phyloP scores from a whole-genome alignment of 2,113 vertebrate species.

The Trematomus loennbergii region DNA sequence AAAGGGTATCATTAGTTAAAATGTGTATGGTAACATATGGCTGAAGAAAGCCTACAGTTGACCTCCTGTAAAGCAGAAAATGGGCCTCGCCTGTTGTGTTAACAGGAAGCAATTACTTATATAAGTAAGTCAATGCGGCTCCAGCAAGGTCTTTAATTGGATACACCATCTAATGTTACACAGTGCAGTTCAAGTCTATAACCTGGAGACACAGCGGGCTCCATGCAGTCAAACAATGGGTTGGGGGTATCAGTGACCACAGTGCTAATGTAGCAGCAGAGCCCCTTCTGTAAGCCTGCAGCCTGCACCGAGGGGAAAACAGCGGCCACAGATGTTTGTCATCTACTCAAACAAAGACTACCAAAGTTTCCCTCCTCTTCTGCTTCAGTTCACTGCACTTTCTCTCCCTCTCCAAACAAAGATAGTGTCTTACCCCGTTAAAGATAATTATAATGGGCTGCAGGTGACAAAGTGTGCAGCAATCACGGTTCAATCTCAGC shows the following conservation, averaged over 20 bases:
- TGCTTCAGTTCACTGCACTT: constrained; percentile 15
- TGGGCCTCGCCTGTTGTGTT: constrained; percentile 72
- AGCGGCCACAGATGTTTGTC: constrained; percentile 75
- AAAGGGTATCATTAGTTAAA: constrained; percentile 8
- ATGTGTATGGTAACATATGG: constrained; percentile 25
- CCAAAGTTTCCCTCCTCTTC: constrained; percentile 68
- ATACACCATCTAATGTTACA: constrained; percentile 77
- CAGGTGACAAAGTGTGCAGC: constrained; percentile 60
- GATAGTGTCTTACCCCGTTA: constrained; percentile 60
- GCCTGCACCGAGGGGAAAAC: constrained; percentile 41
- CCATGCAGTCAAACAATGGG: constrained; percentile 61
- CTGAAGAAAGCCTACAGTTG: constrained; percentile 35
- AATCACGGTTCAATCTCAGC: constrained; percentile 10
- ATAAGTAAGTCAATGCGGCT: constrained; percentile 72
- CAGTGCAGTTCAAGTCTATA: constrained; percentile 58
- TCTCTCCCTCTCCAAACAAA: constrained; percentile 55
- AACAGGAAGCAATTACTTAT: constrained; percentile 77
- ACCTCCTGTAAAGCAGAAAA: constrained; percentile 56
- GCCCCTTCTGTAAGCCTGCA: constrained; percentile 45
- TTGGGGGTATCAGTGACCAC: constrained; percentile 65
- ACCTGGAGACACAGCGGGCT: constrained; percentile 52
- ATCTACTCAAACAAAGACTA: constrained; percentile 74
- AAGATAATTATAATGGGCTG: constrained; percentile 52
- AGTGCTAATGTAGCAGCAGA: constrained; percentile 44
- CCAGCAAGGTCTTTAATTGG: constrained; percentile 69